These are phyloP conservation scores for Gobionotothen gibberifrons DNA, from an alignment of 2,797 vertebrate genomes.

Conservation along the genomic window DNA sequence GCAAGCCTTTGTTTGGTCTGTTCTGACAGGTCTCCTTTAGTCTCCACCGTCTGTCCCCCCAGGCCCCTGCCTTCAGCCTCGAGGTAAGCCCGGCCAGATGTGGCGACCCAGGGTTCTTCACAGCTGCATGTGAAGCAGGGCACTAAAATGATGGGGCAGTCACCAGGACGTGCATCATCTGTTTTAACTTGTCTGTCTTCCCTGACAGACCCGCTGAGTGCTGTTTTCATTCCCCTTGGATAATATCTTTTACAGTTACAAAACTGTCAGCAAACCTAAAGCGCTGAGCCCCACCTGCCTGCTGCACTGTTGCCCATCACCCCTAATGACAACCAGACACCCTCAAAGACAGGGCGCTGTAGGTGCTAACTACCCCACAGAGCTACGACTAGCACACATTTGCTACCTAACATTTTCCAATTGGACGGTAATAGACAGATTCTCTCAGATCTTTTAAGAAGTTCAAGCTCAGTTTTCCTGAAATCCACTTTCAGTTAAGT, in stretches of 20 bases:
- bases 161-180: conserved; percentile 75
- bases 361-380: conserved; percentile 74
- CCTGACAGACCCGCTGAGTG: conserved; percentile 80
- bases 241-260: conserved; percentile 85
- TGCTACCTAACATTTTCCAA: conserved; percentile 60
- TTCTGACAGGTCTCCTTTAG: conserved; percentile 75
- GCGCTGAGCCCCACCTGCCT: conserved; percentile 74
- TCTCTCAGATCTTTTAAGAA: conserved; percentile 46
- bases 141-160: conserved; percentile 65
- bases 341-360: conserved; percentile 61
- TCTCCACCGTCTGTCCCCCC: conserved; percentile 64
- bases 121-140: conserved; percentile 71
- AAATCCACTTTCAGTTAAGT: conserved; percentile 40
- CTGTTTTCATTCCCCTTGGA: conserved; percentile 81
- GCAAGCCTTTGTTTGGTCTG: conserved; percentile 71
- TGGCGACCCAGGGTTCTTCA: conserved; percentile 72
- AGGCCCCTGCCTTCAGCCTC: conserved; percentile 65
- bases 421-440: conserved; percentile 32
- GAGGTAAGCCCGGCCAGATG: conserved; percentile 83
- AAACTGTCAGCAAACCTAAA: conserved; percentile 76
- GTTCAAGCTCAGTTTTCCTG: conserved; percentile 28
- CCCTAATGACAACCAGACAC: conserved; percentile 81
- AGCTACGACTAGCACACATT: conserved; percentile 54
- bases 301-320: conserved; percentile 70
- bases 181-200: conserved; percentile 84